Evolutionary conservation across 2,888 invertebrate species (phyloP).

Genomic region (Cryptus viduatorius): DNA sequence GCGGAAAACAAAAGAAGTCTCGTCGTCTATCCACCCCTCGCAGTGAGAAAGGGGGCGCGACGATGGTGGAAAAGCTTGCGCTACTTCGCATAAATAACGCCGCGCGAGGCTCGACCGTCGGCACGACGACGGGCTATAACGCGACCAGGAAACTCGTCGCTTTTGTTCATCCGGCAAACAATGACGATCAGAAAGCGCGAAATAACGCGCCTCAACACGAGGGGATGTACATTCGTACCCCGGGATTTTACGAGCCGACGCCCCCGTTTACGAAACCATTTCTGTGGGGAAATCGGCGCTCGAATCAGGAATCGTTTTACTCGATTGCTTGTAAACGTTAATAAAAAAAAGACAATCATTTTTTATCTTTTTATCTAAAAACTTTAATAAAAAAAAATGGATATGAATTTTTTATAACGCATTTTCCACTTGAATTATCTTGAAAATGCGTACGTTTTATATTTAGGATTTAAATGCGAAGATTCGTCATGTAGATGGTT

Average conservation of each 20-base stretch:
- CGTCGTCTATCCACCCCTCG: conserved; percentile 1
- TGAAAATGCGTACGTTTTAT: background rate
- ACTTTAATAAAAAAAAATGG: background rate
- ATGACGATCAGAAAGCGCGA: conserved; percentile 51
- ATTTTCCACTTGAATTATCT: background rate
- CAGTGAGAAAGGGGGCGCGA: background rate
- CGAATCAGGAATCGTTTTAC: background rate
- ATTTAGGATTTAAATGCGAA: background rate
- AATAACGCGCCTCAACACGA: conserved; percentile 27
- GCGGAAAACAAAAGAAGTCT: conserved; percentile 30
- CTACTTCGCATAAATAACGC: conserved; percentile 40
- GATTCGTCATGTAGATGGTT: background rate
- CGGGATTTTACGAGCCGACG: conserved; percentile 35
- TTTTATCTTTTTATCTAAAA: no score
- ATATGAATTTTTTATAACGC: background rate
- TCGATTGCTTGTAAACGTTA: background rate
- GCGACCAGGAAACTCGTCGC: conserved; percentile 13
- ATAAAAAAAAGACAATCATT: background rate
- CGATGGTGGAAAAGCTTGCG: conserved; percentile 26
- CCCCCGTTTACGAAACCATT: conserved; percentile 24
- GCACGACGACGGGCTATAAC: background rate
- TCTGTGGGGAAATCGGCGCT: background rate
- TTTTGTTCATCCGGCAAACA: conserved; percentile 58
- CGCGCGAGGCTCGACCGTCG: background rate
- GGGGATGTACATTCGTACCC: conserved; percentile 1